Evolutionary conservation across 2,888 invertebrate genomes (phyloP), one percentile per base, ranked within the genome.

Genomic region (Griposia aprilina): DNA sequence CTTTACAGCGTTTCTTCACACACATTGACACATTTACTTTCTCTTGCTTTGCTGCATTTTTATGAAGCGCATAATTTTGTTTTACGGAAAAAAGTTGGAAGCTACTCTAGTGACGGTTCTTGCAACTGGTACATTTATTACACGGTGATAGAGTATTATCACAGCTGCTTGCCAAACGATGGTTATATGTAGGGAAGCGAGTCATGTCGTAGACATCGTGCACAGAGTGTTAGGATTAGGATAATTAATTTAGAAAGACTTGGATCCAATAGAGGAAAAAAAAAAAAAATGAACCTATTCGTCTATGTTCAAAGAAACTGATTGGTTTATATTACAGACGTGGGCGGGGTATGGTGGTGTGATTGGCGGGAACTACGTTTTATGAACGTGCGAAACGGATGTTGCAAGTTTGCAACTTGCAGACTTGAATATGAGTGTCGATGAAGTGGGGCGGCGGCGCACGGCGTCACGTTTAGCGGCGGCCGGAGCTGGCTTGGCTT

Each of bases 401-500:
- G 17, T 81, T 66, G 13, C 79, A 81, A n/a, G 81, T 23, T 74
- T 74, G 36, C 36, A 79, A 79, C 79, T 23, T 79, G 2, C 17
- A 59, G n/a, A 74, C 36, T 59, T n/a, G 8, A 65, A 65, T 50
- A 8, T 2, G 10, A 48, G 41, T 50, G 10, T 60, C 26, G 36
- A 50, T 45, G n/a, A 72, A 79, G 73, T 65, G 50, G 50, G 62
- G 82, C 30, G 63, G 69, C 20, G 62, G 52, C 63, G 76, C 41
- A 5, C 41, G 45, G 8, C 8, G 10, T 57, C 78, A 59, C 26
- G 36, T 36, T 17, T 15, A 30, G n/a, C 50, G 45, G 63, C 26
- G 17, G 23, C 50, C 20, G 48, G 30, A n/a, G 55, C 20, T 36
- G 13, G 13, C 45, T 48, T 23, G 13, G 36, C 62, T 76, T 48